These are phyloP conservation scores for Aphelinus atriplicis DNA, from an alignment of 1,140 invertebrate species.

Conservation along the genomic window DNA sequence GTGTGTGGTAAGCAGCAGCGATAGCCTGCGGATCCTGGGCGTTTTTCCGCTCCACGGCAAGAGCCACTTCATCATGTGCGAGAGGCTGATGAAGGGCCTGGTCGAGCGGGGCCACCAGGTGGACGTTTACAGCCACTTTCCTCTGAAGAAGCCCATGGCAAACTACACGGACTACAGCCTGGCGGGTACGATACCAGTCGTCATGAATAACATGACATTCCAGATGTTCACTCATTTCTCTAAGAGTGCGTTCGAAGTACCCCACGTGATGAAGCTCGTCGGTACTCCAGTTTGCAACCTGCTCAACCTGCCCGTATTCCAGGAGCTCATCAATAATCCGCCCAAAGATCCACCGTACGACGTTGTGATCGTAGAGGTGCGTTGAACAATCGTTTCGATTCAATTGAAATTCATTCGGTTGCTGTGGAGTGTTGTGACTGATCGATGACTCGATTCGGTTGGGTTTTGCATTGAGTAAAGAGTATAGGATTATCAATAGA, in stretches of 20 bases:
- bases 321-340: constrained; percentile 42
- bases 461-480: too few relatives aligned
- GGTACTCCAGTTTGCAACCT: constrained; percentile 42
- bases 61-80: constrained; percentile 61
- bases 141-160: constrained; percentile 48
- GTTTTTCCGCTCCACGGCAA: constrained; percentile 56
- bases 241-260: not conserved
- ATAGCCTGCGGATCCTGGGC: constrained; percentile 50
- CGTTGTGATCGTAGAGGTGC: constrained; percentile 45
- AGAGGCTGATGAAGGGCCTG: constrained; percentile 57
- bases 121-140: constrained; percentile 60
- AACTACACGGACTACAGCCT: constrained; percentile 59
- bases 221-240: constrained; percentile 5
- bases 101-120: constrained; percentile 44
- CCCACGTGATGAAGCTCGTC: not conserved
- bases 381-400: not conserved
- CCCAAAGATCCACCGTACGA: constrained; percentile 44
- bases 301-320: constrained; percentile 40
- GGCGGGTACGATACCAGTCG: constrained; percentile 24
- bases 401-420: too few relatives aligned
- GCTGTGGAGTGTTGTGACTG: too few relatives aligned
- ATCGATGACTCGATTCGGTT: too few relatives aligned
- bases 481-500: too few relatives aligned
- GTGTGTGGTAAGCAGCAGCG: not conserved
- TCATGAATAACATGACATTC: constrained; percentile 45